A percentile compares a stretch with the other conserved stretches of the same genome.
Evolutionary conservation across 2,888 invertebrate genomes (phyloP).

Genomic region (Cryptocephalus primarius): DNA sequence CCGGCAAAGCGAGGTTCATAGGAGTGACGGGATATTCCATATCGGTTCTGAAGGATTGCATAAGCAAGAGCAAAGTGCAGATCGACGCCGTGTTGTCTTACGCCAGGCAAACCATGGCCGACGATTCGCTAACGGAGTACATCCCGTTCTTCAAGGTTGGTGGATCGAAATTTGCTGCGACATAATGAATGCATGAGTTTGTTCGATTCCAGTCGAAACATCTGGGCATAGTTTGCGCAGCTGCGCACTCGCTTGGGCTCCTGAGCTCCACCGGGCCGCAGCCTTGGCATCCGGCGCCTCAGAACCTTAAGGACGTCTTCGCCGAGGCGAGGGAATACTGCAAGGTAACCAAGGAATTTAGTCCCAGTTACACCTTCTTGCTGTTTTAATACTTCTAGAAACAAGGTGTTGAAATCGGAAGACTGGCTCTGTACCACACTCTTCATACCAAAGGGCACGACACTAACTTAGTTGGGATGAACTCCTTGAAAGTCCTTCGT

Average conservation of each 20-base stretch:
- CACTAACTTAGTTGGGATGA: constrained; percentile 70
- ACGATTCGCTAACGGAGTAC: constrained; percentile 63
- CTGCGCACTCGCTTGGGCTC: constrained; percentile 73
- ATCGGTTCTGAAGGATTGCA: constrained; percentile 59
- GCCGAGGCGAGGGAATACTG: constrained; percentile 53
- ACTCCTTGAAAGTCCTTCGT: constrained; percentile 48
- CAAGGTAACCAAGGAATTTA: constrained; percentile 41
- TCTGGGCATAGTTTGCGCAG: constrained; percentile 75
- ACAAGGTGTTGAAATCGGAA: constrained; percentile 55
- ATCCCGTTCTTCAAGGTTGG: constrained; percentile 64
- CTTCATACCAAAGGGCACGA: constrained; percentile 50
- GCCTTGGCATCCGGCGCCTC: constrained; percentile 69
- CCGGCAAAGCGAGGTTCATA: constrained; percentile 65
- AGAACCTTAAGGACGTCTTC: constrained; percentile 51
- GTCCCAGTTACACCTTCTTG: neutral
- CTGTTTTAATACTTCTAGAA: constrained; percentile 30
- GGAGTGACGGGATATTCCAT: constrained; percentile 84
- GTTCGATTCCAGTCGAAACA: constrained; percentile 41
- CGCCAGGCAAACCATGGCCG: constrained; percentile 67
- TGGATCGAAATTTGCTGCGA: neutral
- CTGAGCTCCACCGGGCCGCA: constrained; percentile 64
- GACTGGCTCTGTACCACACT: constrained; percentile 58
- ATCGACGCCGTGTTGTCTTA: constrained; percentile 69
- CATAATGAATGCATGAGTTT: neutral
- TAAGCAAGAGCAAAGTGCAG: constrained; percentile 46